Conservation (phyloP, 1,140 invertebrate species). For the Bombus turneri region DNA sequence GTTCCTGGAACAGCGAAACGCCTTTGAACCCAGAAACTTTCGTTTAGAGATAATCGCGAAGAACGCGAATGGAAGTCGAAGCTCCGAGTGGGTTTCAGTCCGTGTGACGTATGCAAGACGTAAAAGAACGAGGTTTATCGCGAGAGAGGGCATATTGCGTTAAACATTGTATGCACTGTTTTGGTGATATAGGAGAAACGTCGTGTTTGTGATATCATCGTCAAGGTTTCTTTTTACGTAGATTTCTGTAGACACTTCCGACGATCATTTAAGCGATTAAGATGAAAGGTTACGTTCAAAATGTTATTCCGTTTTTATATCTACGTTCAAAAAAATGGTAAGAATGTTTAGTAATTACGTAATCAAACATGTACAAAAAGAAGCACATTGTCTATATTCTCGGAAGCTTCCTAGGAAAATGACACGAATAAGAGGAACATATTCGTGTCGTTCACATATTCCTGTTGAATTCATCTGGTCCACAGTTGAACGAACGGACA, state of each 20-base stretch:
- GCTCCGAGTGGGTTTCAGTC: not conserved
- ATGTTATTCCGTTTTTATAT: not conserved
- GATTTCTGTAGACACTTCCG: not conserved
- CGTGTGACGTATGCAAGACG: not conserved
- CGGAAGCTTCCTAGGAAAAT: no score
- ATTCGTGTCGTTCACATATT: no score
- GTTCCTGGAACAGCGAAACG: conserved; percentile 2
- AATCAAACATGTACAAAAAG: not conserved
- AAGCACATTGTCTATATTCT: no score
- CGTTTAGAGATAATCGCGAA: conserved; percentile 22
- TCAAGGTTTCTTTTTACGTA: not conserved
- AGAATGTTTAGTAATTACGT: not conserved
- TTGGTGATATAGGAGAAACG: not conserved
- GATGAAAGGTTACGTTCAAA: not conserved
- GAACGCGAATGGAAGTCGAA: not conserved
- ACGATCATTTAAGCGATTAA: not conserved
- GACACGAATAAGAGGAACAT: no score
- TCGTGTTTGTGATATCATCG: no score
- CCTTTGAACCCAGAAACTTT: conserved; percentile 23
- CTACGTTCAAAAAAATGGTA: no score
- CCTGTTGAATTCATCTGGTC: not conserved
- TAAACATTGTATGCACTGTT: not conserved
- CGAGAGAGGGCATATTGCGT: not conserved
- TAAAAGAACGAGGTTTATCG: not conserved
- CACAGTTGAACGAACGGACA: not conserved